Percentiles rank a stretch among this genome's conserved stretches.
phyloP scores from a whole-genome alignment of 2,113 vertebrate species.

The Pogona vitticeps region DNA sequence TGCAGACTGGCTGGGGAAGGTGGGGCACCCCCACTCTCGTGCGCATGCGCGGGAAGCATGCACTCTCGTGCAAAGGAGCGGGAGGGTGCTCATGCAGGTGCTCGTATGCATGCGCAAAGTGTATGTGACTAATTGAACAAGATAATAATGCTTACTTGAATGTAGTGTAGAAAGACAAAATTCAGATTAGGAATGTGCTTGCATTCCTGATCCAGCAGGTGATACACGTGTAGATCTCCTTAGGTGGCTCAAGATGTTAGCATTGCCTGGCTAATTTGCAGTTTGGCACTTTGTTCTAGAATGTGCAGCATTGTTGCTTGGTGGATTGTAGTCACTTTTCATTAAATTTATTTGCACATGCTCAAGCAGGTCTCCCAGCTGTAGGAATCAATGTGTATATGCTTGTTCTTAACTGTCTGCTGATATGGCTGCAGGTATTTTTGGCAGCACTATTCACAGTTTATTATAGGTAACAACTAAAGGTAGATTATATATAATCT shows the following conservation, averaged over 20 bases:
- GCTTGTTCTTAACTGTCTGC: slow-evolving; percentile 43
- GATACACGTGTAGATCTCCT: background rate
- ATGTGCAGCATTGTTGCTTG: background rate
- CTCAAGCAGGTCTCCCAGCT: slow-evolving; percentile 21
- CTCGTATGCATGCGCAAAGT: background rate
- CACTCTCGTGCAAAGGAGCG: background rate
- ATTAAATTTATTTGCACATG: background rate
- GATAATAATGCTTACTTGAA: background rate
- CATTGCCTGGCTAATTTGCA: background rate
- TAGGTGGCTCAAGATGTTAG: background rate
- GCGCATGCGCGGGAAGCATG: background rate
- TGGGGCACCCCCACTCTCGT: too few relatives aligned
- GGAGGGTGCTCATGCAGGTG: background rate
- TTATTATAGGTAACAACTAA: slow-evolving; percentile 53
- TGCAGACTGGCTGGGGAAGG: too few relatives aligned
- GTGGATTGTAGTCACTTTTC: background rate
- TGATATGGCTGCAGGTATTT: slow-evolving; percentile 33
- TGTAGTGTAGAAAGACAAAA: background rate
- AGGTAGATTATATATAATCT: slow-evolving; percentile 62
- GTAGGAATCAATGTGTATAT: slow-evolving; percentile 38
- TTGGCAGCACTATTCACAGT: slow-evolving; percentile 48
- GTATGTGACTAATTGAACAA: background rate
- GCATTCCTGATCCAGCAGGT: background rate
- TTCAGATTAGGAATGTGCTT: background rate
- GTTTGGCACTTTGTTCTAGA: background rate